Base-by-base conservation (phyloP, 2,888 invertebrate genomes). In the Agyllia agylla region DNA sequence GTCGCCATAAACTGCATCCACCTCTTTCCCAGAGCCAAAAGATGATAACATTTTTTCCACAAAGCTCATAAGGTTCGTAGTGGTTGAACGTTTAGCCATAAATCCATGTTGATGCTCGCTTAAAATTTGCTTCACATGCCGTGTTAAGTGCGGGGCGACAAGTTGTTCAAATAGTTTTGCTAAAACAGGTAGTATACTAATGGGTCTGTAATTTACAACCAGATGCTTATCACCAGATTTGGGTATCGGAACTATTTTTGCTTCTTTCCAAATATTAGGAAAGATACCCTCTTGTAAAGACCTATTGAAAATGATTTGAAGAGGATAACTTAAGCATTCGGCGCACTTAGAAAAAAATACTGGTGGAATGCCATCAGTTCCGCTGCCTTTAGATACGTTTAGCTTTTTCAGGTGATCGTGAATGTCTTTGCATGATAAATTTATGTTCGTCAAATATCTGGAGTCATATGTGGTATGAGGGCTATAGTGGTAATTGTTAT, bases 251-350 rank as follows among this genome's bases (percentile, higher is more conserved):
- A 84, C 33, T 8, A 84, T 11, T 27, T 49, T 84, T 20, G 84
- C 49, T n/a, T 77, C 77, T n/a, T 77, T 84, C 84, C 84, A 84
- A 5, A 77, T 13, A 6, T 3, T 20, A 2, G 84, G 84, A 17
- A 84, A 84, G n/a, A 77, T 17, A 20, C 84, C 84, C 0, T 33
- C 24, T 31, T 1, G 5, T 24, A 84, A 24, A 2, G 84, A 77
- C 9, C 31, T 24, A 20, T 84, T 84, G n/a, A 31, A 84, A 1
- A 84, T 84, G 13, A 84, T 84, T 30, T 84, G 75, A 31, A 84
- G 84, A 3, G 84, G 84, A 31, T 49, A 15, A 4, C 75, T 75
- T 17, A 84, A 20, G 24, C 49, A n/a, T 24, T 31, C 31, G 0
- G 84, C 84, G 4, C 84, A 77, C 20, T 84, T 38, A 5, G 20